Conservation (phyloP, 2,113 vertebrate species). For the Alligator mississippiensis region DNA sequence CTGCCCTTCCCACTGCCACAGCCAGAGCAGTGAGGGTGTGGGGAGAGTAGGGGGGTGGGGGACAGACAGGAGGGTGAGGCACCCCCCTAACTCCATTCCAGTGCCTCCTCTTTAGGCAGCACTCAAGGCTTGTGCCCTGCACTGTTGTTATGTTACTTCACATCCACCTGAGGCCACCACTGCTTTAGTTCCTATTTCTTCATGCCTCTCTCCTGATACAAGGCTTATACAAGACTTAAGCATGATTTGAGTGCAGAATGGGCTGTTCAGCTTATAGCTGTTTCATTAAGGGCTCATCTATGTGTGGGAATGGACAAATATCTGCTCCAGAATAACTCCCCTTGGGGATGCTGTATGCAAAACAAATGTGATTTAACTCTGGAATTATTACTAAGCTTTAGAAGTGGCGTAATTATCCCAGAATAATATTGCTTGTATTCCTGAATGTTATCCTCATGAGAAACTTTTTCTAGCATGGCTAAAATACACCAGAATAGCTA, state of each 20-base stretch:
- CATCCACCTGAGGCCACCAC: background rate
- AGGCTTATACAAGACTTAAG: slow-evolving; percentile 6
- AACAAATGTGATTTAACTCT: background rate
- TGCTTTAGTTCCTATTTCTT: background rate
- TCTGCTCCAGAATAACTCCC: background rate
- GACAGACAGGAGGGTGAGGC: too few relatives aligned
- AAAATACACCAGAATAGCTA: background rate
- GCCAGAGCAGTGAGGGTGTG: too few relatives aligned
- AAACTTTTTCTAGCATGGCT: background rate
- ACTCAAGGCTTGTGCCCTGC: too few relatives aligned
- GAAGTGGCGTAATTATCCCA: fast-evolving
- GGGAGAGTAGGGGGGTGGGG: too few relatives aligned
- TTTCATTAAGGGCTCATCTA: slow-evolving; percentile 25
- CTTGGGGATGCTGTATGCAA: background rate
- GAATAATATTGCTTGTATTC: background rate
- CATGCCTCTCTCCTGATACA: background rate
- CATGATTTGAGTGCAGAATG: background rate
- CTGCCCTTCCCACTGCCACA: too few relatives aligned
- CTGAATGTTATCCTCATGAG: background rate
- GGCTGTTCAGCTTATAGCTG: slow-evolving; percentile 28
- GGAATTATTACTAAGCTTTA: background rate
- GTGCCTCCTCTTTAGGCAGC: too few relatives aligned
- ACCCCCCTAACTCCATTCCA: too few relatives aligned
- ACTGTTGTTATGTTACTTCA: too few relatives aligned
- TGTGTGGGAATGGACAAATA: fast-evolving